Base-by-base conservation (phyloP, 2,113 vertebrate species). In the Cichladusa arquata region DNA sequence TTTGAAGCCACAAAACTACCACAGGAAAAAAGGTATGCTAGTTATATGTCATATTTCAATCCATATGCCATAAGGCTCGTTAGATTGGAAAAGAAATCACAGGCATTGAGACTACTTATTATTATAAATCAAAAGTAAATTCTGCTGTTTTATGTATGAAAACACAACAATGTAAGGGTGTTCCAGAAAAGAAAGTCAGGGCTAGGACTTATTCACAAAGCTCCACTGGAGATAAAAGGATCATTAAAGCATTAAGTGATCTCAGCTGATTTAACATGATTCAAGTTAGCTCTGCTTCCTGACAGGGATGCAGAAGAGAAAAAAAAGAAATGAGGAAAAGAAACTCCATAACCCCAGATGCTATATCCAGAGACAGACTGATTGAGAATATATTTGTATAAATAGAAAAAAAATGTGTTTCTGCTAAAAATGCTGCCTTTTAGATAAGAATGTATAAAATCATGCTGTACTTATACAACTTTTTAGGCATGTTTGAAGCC, bases 111-210 rank as follows among this genome's bases (percentile, higher is more conserved):
- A 93, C 61, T 87, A 54, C 42, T 82, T 47, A 92, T 80, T 87
- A 92, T 13, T 72, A 72, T 12, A 78, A 91, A 84, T n/a, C 72
- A 93, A 78, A 91, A 93, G 44, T 67, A 81, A 79, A 86, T 70
- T 90, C 78, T 61, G 9, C 19, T 65, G 12, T 15, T 71, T 38
- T 84, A 91, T 81, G 57, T 82, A 93, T 84, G 69, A 83, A 88
- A 89, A 88, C 19, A 62, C 79, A 78, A 60, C 38, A 94, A 66
- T 18, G 22, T 8, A 76, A 78, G 38, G 67, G 61, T 57, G 29
- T 60, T 89, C 61, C 72, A 94, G 33, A 23, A 87, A 69, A 85
- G 10, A 95, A 94, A 95, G 56, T 12, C 51, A 17, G 9, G 33
- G 8, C 38, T 61, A 67, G 11, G 48, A 73, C 61, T 87, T 44